Base-by-base conservation (phyloP, 2,888 invertebrate genomes). In the Malthinus flaveolus region DNA sequence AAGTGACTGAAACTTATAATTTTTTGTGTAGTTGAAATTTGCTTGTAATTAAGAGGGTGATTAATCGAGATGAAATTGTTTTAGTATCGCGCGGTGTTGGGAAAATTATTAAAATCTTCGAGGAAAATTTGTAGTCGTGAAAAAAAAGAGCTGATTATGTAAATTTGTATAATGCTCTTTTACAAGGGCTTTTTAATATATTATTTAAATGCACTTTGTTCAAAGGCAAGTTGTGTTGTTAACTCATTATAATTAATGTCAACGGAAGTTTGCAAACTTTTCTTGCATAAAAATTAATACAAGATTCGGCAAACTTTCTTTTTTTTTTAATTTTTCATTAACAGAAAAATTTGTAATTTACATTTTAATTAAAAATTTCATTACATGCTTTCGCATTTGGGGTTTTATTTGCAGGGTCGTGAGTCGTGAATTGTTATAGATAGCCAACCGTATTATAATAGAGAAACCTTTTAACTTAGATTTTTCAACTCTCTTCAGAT, bases 141-240 rank as follows among this genome's bases (percentile, higher is more conserved):
- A 35, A 35, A 35, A 33, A 33, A 9, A n/a, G 4, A 39, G 8
- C 3, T 6, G 9, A 15, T 39, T 39, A 7, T 10, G 6, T 6
- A 42, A 39, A 7, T 9, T 13, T 3, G 15, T 15, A 12, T 12
- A n/a, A 39, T 39, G 12, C 15, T 15, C 23, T 42, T 13, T 42
- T 7, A 9, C 15, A 11, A 42, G 23, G 23, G 8, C 9, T n/a
- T 13, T 5, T 15, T 42, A 15, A 42, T 42, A 15, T 15, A 42
- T 42, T 42, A 42, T 42, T 42, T 42, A 42, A 42, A 15, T 42
- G 39, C 39, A 42, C 39, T 42, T 36, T 36, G 36, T 36, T 42
- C n/a, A n/a, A 42, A 42, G 39, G 23, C 23, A 42, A 15, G 39
- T 42, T 23, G 39, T 15, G 1, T 42, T 9, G 39, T n/a, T 4